Base-by-base conservation (phyloP, 92 coral and sea anemone genomes). In the Epizoanthus fatuus region DNA sequence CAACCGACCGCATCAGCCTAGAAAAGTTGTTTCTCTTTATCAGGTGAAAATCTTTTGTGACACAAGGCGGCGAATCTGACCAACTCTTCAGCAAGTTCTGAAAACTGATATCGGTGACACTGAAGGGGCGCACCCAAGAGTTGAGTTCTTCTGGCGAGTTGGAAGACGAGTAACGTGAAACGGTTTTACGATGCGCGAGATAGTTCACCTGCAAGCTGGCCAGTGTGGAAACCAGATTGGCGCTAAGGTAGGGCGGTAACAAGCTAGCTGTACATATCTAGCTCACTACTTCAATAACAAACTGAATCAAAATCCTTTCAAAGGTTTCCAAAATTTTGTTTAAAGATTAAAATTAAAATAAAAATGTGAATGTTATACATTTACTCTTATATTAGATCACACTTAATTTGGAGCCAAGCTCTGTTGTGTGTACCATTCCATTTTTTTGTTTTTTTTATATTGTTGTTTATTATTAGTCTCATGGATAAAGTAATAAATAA, bases 141-240 rank as follows among this genome's bases (percentile, higher is more conserved):
- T 54, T 12, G 53, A 49, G 53, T 49, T 49, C 53, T 60, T 60
- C 3, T 8, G 7, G 15, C 0, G 70, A 59, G 9, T 39, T 42
- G 13, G 35, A 76, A 54, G 45, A 39, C 81, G 22, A 1, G 53
- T 49, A 49, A 6, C 53, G 11, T 1, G 56, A 7, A 40, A 77
- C 1, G 38, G 3, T 8, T 51, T 16, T 72, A 95, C 79, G 66
- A 95, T 95, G 98, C 91, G 98, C 49, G 98, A 95, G 79, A 95
- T 95, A 20, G 98, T 95, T 32, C 97, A 93, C 88, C 75, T 95
- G 45, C 98, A 95, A 92, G 97, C 98, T 11, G 98, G 98, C 22
- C 98, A 95, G 67, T 95, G 98, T 67, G 98, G 98, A 22, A 95
- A 95, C 86, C 98, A 95, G 81, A 95, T 95, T 72, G 98, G 98